These are phyloP conservation scores for Hyposmocoma kahamanoa DNA, from an alignment of 1,140 invertebrate genomes.

Conservation along the genomic window DNA sequence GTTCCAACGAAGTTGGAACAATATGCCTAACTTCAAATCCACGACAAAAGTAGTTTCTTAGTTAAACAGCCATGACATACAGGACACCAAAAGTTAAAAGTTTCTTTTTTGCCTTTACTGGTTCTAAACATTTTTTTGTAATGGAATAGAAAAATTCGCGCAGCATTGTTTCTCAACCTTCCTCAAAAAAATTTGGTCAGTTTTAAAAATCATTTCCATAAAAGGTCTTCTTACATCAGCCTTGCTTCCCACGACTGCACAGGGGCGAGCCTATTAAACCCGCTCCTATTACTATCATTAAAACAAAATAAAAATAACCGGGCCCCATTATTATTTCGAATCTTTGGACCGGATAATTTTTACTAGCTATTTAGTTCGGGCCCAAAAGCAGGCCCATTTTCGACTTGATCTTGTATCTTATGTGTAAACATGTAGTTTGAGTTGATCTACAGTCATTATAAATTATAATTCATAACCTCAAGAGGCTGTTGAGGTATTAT, in stretches of 20 bases:
- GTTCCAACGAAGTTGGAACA: too few relatives aligned
- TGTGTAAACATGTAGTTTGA: constrained; percentile 12
- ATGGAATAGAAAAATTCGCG: too few relatives aligned
- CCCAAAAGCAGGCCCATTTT: constrained; percentile 8
- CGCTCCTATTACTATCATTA: constrained; percentile 52
- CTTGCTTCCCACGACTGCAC: constrained; percentile 44
- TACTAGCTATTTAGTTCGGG: constrained; percentile 28
- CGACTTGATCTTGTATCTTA: constrained; percentile 7
- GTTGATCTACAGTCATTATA: not conserved
- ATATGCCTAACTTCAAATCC: too few relatives aligned
- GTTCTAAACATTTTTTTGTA: too few relatives aligned
- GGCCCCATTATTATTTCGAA: constrained; percentile 42
- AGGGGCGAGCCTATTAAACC: constrained; percentile 38
- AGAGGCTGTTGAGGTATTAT: too few relatives aligned
- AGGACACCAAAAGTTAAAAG: too few relatives aligned
- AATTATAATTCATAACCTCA: too few relatives aligned
- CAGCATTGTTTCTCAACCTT: too few relatives aligned
- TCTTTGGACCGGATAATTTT: constrained; percentile 47
- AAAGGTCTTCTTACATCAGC: constrained; percentile 17
- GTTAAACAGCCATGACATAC: too few relatives aligned
- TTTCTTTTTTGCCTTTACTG: too few relatives aligned
- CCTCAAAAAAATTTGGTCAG: too few relatives aligned
- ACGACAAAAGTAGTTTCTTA: too few relatives aligned
- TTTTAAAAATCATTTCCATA: constrained; percentile 8
- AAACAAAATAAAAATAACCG: constrained; percentile 46